A percentile compares a stretch with the other conserved stretches of the same genome.
These are phyloP conservation scores for Oophaga pumilio DNA, from an alignment of 2,113 vertebrate species.

Conservation along the genomic window DNA sequence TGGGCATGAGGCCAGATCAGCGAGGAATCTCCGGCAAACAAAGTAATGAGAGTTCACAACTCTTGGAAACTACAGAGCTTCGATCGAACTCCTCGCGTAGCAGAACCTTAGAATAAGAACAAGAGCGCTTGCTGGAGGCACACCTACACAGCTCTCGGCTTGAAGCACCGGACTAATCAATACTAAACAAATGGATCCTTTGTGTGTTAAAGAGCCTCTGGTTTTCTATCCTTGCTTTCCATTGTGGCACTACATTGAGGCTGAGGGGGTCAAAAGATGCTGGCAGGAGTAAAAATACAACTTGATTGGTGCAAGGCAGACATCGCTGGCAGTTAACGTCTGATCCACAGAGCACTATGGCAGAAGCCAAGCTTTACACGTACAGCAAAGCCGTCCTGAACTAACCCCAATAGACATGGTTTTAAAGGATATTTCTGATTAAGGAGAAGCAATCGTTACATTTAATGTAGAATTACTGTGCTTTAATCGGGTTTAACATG, in stretches of 20 bases:
- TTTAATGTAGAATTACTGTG: conserved; percentile 1
- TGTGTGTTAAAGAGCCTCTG: conserved; percentile 23
- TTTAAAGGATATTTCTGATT: conserved; percentile 26
- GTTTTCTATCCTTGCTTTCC: conserved; percentile 3
- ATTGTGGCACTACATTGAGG: neutral
- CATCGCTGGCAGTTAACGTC: neutral
- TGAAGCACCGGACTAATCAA: conserved; percentile 28
- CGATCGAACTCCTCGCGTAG: neutral
- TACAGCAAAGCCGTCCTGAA: neutral
- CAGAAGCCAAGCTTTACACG: conserved; percentile 2
- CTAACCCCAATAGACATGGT: conserved; percentile 28
- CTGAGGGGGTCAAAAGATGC: conserved; percentile 20
- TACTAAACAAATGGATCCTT: conserved; percentile 39
- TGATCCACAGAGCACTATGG: neutral
- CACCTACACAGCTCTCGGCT: conserved; percentile 39
- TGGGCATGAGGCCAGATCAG: conserved; percentile 48
- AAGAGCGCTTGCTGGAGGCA: conserved; percentile 10
- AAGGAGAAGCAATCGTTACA: conserved; percentile 18
- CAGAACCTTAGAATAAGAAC: neutral
- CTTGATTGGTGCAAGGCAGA: neutral
- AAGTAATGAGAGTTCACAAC: conserved; percentile 36
- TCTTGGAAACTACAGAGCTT: conserved; percentile 26
- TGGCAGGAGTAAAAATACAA: neutral
- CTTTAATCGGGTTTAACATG: conserved; percentile 13
- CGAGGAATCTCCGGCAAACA: conserved; percentile 47